phyloP scores from a whole-genome alignment of 2,113 vertebrate species.

The Mystacornis crossleyi region DNA sequence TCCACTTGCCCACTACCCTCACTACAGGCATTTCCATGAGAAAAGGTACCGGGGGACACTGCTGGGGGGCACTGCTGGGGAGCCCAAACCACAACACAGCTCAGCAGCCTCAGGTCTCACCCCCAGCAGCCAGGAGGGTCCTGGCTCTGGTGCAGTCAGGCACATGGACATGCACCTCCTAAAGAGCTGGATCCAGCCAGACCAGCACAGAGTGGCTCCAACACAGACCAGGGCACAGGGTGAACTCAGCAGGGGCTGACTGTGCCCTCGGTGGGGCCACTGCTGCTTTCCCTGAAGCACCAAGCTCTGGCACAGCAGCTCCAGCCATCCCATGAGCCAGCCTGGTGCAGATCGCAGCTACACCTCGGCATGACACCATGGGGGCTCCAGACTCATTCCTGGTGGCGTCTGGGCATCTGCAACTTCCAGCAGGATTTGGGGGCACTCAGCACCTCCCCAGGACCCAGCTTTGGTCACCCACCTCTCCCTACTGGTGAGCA shows the following conservation, averaged over 20 bases:
- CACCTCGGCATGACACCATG: neutral
- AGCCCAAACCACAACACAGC: neutral
- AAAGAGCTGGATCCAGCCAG: neutral
- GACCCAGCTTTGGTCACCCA: neutral
- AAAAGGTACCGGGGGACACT: accelerated
- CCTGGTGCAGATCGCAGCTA: neutral
- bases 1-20: neutral
- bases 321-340: neutral
- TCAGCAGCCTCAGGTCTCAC: accelerated
- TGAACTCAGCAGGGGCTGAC: neutral
- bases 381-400: neutral
- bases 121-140: neutral
- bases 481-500: neutral
- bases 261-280: accelerated
- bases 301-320: neutral
- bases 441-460: neutral
- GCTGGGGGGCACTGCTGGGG: accelerated
- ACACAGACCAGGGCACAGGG: neutral
- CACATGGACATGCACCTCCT: accelerated
- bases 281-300: neutral
- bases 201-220: accelerated
- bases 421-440: neutral
- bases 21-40: accelerated
- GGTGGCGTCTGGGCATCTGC: neutral
- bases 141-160: accelerated